Conservation (phyloP, 2,797 vertebrate genomes). For the Fringilla coelebs region DNA sequence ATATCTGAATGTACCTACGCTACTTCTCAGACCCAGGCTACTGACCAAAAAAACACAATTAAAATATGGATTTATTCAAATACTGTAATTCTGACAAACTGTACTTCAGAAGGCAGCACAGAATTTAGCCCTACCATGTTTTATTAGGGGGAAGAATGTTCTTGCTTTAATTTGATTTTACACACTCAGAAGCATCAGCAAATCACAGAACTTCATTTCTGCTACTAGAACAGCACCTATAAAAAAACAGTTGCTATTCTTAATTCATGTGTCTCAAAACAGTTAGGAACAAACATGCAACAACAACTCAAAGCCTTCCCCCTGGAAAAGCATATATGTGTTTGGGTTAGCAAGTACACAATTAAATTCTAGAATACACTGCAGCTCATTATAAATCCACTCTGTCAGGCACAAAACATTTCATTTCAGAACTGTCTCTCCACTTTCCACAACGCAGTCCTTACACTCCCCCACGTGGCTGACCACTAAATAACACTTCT, state of each 20-base stretch:
- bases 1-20: neutral
- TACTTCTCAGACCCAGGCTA: neutral
- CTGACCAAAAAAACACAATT: neutral
- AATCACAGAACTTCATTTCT: neutral
- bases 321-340: neutral
- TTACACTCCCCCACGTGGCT: slow-evolving; percentile 43
- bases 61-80: neutral
- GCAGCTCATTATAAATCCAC: neutral
- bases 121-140: neutral
- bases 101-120: neutral
- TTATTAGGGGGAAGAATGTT: neutral
- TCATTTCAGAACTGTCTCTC: neutral
- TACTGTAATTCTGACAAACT: neutral
- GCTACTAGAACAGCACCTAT: neutral
- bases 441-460: neutral
- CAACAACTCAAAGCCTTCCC: neutral
- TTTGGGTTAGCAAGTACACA: neutral
- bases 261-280: neutral
- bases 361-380: neutral
- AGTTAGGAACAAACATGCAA: neutral
- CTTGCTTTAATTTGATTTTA: neutral
- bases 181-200: neutral
- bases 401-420: neutral
- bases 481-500: neutral
- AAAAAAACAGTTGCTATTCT: neutral